These are phyloP conservation scores for Turdus rufiventris DNA, from an alignment of 2,113 vertebrate species.

Conservation along the genomic window DNA sequence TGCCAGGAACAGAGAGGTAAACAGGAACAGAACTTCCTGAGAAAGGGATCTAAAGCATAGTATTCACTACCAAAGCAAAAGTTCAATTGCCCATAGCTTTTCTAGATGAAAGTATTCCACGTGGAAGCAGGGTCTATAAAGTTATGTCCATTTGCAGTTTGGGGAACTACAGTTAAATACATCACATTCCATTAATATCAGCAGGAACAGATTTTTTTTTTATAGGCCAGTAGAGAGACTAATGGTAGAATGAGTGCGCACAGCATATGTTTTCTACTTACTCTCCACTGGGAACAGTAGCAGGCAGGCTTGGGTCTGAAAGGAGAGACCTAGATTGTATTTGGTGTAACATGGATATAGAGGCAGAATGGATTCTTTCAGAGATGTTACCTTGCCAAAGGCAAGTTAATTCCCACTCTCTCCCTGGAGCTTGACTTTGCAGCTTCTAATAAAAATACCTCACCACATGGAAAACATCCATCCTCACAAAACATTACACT, in stretches of 20 bases:
- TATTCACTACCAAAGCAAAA: background rate
- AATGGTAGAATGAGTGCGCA: background rate
- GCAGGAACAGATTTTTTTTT: background rate
- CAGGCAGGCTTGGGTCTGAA: background rate
- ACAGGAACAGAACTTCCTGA: background rate
- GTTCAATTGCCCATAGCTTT: background rate
- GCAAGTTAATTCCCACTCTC: background rate
- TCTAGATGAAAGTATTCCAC: background rate
- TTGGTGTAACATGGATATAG: background rate
- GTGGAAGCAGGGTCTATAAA: background rate
- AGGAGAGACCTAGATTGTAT: background rate
- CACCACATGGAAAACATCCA: background rate
- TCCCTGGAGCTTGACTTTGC: background rate
- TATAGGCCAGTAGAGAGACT: background rate
- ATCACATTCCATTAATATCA: background rate
- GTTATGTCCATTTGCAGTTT: background rate
- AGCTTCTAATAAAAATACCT: background rate
- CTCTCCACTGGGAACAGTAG: background rate
- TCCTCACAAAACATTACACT: background rate
- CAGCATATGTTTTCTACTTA: background rate
- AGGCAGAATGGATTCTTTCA: background rate
- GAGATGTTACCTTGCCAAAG: background rate
- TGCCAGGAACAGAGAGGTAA: background rate
- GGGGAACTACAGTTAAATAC: background rate
- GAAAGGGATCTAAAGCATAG: background rate